Conservation (phyloP, 2,888 invertebrate species). For the Parnassius orleans region DNA sequence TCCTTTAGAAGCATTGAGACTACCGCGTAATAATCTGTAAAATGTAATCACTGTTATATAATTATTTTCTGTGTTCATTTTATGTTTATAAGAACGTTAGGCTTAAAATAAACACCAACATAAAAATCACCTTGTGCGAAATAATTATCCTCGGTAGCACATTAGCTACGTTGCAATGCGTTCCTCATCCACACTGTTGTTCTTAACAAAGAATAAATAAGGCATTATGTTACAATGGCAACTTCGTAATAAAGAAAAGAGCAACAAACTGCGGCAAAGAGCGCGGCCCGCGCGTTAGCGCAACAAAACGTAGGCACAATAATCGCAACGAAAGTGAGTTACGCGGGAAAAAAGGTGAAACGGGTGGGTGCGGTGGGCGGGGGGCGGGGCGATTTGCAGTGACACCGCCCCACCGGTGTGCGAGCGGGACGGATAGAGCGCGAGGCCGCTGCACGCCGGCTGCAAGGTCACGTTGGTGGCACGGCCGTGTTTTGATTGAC, state of each 20-base stretch:
- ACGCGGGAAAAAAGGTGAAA: slow-evolving; percentile 54
- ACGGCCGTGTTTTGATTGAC: slow-evolving; percentile 28
- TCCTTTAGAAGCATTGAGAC: no score
- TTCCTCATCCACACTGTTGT: background rate
- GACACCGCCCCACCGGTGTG: slow-evolving; percentile 35
- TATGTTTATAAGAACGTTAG: no score
- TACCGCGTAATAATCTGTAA: no score
- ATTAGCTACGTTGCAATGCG: background rate
- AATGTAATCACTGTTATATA: no score
- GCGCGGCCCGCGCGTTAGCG: slow-evolving; percentile 22
- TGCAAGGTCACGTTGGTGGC: slow-evolving; percentile 57
- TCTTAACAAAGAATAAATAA: slow-evolving; percentile 16
- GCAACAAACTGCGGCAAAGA: slow-evolving; percentile 1
- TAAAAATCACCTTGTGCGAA: background rate
- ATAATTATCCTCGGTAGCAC: slow-evolving; percentile 29
- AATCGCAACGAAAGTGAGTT: slow-evolving; percentile 57
- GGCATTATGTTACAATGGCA: slow-evolving; percentile 14
- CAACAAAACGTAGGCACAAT: slow-evolving; percentile 39
- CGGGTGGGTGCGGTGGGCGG: slow-evolving; percentile 67
- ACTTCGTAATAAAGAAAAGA: slow-evolving; percentile 15
- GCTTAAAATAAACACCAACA: background rate
- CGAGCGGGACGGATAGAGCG: slow-evolving; percentile 55
- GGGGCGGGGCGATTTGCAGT: slow-evolving; percentile 56
- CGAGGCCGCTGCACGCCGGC: slow-evolving; percentile 38
- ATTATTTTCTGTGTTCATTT: no score